These are phyloP conservation scores for Microctenopoma lineatum DNA, from an alignment of 2,797 vertebrate genomes.

Conservation along the genomic window DNA sequence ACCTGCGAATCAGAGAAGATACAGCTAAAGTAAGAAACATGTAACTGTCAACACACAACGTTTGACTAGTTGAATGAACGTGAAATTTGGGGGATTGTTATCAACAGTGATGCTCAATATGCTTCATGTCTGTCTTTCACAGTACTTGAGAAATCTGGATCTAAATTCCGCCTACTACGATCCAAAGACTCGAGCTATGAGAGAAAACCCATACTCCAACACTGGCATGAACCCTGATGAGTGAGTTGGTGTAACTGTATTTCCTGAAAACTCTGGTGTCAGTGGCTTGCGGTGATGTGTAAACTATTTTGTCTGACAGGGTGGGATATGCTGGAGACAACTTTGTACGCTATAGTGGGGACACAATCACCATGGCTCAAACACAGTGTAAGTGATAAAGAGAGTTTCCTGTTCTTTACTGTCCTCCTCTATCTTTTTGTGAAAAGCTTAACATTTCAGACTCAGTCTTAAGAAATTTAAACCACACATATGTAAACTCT, in stretches of 20 bases:
- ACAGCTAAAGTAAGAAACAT: constrained; percentile 91
- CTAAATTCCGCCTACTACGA: constrained; percentile 99
- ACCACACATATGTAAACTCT: too few relatives aligned
- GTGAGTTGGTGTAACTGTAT: constrained; percentile 79
- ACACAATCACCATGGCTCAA: constrained; percentile 96
- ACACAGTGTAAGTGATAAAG: constrained; percentile 90
- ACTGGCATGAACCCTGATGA: constrained; percentile 97
- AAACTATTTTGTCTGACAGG: constrained; percentile 76
- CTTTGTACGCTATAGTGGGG: constrained; percentile 93
- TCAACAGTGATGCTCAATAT: not conserved
- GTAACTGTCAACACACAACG: not conserved
- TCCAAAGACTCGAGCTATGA: constrained; percentile 99
- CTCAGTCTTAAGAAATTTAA: too few relatives aligned
- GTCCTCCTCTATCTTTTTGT: not conserved
- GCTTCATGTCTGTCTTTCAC: constrained; percentile 28
- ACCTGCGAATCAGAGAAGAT: constrained; percentile 96
- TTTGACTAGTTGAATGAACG: not conserved
- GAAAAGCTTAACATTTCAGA: too few relatives aligned
- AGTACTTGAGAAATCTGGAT: constrained; percentile 98
- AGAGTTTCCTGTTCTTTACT: not conserved
- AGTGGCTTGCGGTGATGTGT: not conserved
- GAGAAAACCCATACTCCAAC: constrained; percentile 96
- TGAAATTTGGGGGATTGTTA: not conserved
- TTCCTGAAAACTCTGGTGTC: not conserved
- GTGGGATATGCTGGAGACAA: constrained; percentile 98